Evolutionary conservation across 2,113 vertebrate species (phyloP).

Genomic region (Callocephalon fimbriatum): DNA sequence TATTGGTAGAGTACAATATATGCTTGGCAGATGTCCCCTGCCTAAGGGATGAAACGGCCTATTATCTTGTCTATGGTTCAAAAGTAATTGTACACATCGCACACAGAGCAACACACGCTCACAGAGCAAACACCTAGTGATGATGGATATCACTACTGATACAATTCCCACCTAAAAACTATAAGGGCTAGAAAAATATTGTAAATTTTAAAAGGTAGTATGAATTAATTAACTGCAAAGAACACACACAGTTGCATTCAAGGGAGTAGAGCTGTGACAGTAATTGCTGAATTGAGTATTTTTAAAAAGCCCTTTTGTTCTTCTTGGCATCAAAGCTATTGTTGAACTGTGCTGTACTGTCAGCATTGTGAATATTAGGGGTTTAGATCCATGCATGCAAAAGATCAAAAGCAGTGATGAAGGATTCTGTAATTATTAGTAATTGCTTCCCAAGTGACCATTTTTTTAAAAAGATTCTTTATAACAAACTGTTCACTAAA

Average conservation of each 20-base stretch:
- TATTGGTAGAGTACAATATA: slow-evolving; percentile 25
- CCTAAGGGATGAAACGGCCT: slow-evolving; percentile 30
- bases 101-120: neutral
- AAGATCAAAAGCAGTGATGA: slow-evolving; percentile 73
- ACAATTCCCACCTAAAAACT: neutral
- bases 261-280: slow-evolving; percentile 59
- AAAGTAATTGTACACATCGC: slow-evolving; percentile 46
- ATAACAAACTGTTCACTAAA: slow-evolving; percentile 42
- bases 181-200: neutral
- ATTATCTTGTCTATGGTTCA: slow-evolving; percentile 53
- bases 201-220: slow-evolving; percentile 1
- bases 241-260: slow-evolving; percentile 56
- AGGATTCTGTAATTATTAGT: slow-evolving; percentile 74
- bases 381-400: slow-evolving; percentile 24
- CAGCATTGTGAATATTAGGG: slow-evolving; percentile 46
- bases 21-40: slow-evolving; percentile 20
- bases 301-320: slow-evolving; percentile 74
- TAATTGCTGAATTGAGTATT: slow-evolving; percentile 72
- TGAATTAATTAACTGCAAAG: slow-evolving; percentile 51
- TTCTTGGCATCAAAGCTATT: slow-evolving; percentile 60
- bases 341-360: slow-evolving; percentile 52
- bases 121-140: neutral
- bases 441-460: slow-evolving; percentile 77
- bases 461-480: slow-evolving; percentile 62
- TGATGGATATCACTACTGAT: slow-evolving; percentile 13